These are phyloP conservation scores for Dysdera silvatica DNA, from an alignment of 1,140 invertebrate genomes.

Conservation along the genomic window DNA sequence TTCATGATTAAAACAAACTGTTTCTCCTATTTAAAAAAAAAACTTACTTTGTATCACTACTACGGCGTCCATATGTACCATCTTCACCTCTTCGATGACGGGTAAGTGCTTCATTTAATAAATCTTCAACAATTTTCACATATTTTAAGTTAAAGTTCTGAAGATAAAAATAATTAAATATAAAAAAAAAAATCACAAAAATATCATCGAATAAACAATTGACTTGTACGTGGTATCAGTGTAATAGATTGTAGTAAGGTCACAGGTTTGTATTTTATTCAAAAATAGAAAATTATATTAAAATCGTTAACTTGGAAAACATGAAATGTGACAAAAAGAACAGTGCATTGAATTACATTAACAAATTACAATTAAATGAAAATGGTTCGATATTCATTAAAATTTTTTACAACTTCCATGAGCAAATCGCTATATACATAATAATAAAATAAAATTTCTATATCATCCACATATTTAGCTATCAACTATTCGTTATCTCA, in stretches of 20 bases:
- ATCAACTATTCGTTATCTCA: too few species aligned
- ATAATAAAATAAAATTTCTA: too few species aligned
- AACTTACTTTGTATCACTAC: constrained; percentile 37
- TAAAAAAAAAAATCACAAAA: constrained; percentile 6
- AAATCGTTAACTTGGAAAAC: background rate
- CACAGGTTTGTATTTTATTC: background rate
- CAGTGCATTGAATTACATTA: background rate
- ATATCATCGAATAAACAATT: too few species aligned
- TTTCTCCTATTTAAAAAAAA: background rate
- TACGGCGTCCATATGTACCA: constrained; percentile 62
- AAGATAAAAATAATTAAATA: constrained; percentile 13
- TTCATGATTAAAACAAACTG: background rate
- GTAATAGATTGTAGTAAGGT: too few species aligned
- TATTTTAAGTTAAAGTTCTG: constrained; percentile 53
- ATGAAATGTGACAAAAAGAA: background rate
- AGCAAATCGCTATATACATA: too few species aligned
- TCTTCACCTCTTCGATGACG: constrained; percentile 71
- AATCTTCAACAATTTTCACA: constrained; percentile 76
- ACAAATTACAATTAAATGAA: too few species aligned
- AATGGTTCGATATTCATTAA: too few species aligned
- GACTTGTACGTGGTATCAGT: too few species aligned
- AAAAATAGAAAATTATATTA: background rate
- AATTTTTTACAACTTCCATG: too few species aligned
- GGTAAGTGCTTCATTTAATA: constrained; percentile 76
- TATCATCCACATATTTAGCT: too few species aligned